Evolutionary conservation across 2,888 invertebrate species (phyloP).

Genomic region (Pogonocherus hispidulus): DNA sequence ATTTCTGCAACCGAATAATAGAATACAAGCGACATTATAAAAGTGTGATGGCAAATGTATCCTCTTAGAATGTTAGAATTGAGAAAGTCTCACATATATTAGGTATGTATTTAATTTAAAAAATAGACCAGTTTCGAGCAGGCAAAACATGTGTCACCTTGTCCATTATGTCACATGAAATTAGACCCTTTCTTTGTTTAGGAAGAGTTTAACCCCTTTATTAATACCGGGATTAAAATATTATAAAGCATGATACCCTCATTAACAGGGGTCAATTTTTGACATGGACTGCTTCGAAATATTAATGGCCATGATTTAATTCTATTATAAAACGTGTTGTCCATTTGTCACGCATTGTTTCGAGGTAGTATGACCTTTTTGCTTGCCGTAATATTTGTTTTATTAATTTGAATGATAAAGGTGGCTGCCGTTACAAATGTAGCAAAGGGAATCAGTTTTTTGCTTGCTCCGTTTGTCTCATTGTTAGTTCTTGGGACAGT

Average conservation of each 20-base stretch:
- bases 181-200: conserved; percentile 53
- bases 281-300: conserved; percentile 57
- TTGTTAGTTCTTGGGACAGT: not conserved
- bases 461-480: not conserved
- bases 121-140: conserved; percentile 49
- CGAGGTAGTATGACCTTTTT: conserved; percentile 53
- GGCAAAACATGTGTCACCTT: conserved; percentile 52
- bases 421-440: conserved; percentile 22
- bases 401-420: conserved; percentile 52
- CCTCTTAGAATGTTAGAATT: too few relatives aligned
- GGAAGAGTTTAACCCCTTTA: conserved; percentile 42
- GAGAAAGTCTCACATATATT: conserved; percentile 33
- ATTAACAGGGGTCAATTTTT: conserved; percentile 66
- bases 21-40: too few relatives aligned
- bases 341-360: conserved; percentile 68
- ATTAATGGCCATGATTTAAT: conserved; percentile 62
- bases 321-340: conserved; percentile 59
- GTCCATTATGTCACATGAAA: conserved; percentile 49
- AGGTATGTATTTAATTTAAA: conserved; percentile 40
- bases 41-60: too few relatives aligned
- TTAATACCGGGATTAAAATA: conserved; percentile 53
- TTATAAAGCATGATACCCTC: conserved; percentile 62
- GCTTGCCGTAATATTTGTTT: conserved; percentile 52
- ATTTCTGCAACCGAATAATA: too few relatives aligned
- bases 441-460: not conserved